Percentiles rank a stretch among this genome's conserved stretches.
These are phyloP conservation scores for Nestor notabilis DNA, from an alignment of 2,113 vertebrate species.

Conservation along the genomic window DNA sequence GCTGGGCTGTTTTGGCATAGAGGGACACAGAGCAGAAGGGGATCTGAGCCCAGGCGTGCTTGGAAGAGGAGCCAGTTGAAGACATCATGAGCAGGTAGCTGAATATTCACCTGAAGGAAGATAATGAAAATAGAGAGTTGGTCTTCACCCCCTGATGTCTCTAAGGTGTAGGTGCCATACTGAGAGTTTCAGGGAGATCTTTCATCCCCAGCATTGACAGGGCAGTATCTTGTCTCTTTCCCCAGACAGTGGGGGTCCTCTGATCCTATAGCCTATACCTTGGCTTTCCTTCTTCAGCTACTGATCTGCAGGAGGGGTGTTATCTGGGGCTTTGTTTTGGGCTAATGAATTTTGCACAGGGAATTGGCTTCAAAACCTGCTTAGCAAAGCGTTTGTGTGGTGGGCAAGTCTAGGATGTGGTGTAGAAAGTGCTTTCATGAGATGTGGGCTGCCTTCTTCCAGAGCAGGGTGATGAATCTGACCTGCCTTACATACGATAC, in stretches of 20 bases:
- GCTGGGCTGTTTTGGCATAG: background rate
- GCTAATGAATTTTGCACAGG: background rate
- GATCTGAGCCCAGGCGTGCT: background rate
- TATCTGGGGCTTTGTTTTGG: background rate
- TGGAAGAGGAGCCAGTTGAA: background rate
- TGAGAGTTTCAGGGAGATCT: background rate
- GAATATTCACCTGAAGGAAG: background rate
- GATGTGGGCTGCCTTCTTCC: accelerated
- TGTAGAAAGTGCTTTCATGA: background rate
- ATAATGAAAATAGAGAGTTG: background rate
- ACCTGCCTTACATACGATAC: background rate
- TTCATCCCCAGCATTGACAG: background rate
- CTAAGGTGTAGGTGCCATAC: background rate
- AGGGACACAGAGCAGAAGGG: background rate
- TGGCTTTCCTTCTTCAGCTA: background rate
- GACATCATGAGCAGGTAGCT: background rate
- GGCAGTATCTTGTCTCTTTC: background rate
- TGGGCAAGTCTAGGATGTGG: background rate
- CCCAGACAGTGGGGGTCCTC: background rate
- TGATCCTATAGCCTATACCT: background rate
- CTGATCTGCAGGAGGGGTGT: background rate
- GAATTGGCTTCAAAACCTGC: background rate
- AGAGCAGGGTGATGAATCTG: background rate
- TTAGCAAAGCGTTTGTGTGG: background rate
- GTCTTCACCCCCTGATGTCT: background rate